Evolutionary conservation across 2,888 invertebrate genomes (phyloP).

Genomic region (Morpho achilles): DNA sequence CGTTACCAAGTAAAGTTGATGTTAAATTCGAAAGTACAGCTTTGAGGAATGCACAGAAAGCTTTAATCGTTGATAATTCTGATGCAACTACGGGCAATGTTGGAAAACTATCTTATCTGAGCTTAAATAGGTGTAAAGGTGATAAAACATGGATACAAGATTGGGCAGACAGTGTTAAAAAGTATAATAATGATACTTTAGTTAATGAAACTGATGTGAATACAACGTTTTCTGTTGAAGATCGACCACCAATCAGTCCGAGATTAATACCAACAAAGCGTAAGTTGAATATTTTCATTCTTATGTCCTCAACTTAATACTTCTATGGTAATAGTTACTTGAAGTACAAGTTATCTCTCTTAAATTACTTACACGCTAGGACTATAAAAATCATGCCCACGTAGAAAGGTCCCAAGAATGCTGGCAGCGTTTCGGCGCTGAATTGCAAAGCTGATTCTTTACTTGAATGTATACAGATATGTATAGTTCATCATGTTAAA

Average conservation of each 20-base stretch:
- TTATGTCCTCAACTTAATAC: too few species aligned
- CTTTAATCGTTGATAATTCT: constrained; percentile 49
- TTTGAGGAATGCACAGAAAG: constrained; percentile 59
- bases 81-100: constrained; percentile 57
- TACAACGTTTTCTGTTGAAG: constrained; percentile 44
- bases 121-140: constrained; percentile 70
- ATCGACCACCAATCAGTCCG: constrained; percentile 64
- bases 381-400: too few species aligned
- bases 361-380: too few species aligned
- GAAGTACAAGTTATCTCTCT: too few species aligned
- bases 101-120: constrained; percentile 65
- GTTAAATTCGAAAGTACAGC: constrained; percentile 65
- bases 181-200: constrained; percentile 63
- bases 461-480: too few species aligned
- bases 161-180: constrained; percentile 81
- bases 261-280: constrained; percentile 56
- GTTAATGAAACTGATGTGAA: constrained; percentile 41
- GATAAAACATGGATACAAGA: constrained; percentile 82
- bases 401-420: too few species aligned
- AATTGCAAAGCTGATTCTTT: too few species aligned
- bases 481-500: too few species aligned
- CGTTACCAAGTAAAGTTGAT: constrained; percentile 54
- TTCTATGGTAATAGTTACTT: too few species aligned
- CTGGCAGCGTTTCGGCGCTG: too few species aligned
- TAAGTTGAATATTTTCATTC: constrained; percentile 40